Conservation (phyloP, 1,140 invertebrate genomes). For the Procambarus clarkii region DNA sequence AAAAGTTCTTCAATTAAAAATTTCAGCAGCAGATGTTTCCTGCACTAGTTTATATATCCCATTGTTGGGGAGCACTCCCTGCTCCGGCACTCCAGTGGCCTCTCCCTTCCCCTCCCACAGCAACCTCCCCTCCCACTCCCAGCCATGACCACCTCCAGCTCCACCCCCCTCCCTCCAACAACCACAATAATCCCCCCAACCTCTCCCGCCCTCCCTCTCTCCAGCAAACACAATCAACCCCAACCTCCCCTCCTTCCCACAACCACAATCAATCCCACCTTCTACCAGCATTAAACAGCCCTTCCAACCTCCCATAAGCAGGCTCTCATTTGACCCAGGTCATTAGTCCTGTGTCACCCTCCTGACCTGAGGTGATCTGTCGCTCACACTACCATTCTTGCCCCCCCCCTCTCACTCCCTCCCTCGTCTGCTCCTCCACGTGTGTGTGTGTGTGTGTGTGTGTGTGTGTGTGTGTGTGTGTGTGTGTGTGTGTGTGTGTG, state of each 20-base stretch:
- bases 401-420: neutral
- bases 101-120: neutral
- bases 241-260: neutral
- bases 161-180: neutral
- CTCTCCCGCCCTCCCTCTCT: neutral
- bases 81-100: neutral
- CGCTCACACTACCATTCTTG: neutral
- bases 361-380: neutral
- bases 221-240: neutral
- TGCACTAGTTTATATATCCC: neutral
- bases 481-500: too few relatives aligned
- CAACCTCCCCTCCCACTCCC: neutral
- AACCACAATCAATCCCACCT: neutral
- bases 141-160: neutral
- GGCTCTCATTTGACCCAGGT: neutral
- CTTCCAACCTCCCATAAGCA: too few relatives aligned
- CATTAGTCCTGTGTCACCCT: neutral
- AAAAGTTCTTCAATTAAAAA: too few relatives aligned
- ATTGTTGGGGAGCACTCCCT: neutral
- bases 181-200: neutral
- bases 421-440: too few relatives aligned
- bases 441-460: slow-evolving; percentile 7
- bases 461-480: neutral
- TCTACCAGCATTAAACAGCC: neutral
- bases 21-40: neutral